Conservation (phyloP, 37 sponge, comb jelly and placozoan genomes). For the Bolinopsis microptera region DNA sequence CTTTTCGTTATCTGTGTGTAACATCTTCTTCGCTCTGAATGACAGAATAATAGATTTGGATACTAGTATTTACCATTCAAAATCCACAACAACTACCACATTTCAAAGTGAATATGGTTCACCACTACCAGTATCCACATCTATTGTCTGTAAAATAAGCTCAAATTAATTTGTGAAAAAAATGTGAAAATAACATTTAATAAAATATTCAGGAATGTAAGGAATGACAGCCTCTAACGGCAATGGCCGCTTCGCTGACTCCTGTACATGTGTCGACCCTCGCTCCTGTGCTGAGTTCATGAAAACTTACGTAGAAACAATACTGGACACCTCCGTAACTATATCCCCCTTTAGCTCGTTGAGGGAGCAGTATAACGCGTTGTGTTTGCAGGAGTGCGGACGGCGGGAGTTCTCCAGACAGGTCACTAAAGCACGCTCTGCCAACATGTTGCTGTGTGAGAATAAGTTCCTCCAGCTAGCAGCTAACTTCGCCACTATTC, state of each 20-base stretch:
- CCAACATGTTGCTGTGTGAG: neutral
- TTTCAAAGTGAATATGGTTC: too few species aligned
- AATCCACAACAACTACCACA: too few species aligned
- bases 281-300: neutral
- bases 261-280: neutral
- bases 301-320: neutral
- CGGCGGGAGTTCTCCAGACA: conserved; percentile 33
- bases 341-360: conserved; percentile 38
- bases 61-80: too few species aligned
- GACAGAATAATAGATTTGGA: too few species aligned
- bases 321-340: neutral
- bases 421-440: neutral
- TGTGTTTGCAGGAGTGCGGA: conserved; percentile 51
- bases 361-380: conserved; percentile 28
- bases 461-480: conserved; percentile 20
- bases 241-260: neutral
- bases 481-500: conserved; percentile 60
- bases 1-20: too few species aligned
- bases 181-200: too few species aligned
- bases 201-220: neutral
- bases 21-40: too few species aligned
- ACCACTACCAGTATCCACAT: too few species aligned
- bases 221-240: neutral
- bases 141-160: too few species aligned
- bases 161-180: too few species aligned